Percentiles rank a stretch among this genome's conserved stretches.
Evolutionary conservation across 2,888 invertebrate species (phyloP).

Genomic region (Platycheirus albimanus): DNA sequence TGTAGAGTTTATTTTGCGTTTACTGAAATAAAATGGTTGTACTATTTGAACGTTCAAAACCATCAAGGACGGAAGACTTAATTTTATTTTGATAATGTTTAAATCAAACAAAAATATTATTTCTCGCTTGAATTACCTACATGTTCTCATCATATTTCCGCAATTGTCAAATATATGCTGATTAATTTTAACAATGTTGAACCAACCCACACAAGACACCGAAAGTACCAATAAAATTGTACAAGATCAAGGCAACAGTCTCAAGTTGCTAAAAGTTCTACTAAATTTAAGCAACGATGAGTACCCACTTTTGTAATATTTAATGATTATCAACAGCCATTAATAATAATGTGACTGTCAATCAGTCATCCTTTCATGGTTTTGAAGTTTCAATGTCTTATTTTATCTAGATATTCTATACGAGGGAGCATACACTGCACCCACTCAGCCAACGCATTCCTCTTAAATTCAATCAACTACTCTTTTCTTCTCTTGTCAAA

Average conservation of each 20-base stretch:
- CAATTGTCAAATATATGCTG: neutral
- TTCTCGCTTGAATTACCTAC: too few relatives aligned
- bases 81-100: too few relatives aligned
- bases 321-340: slow-evolving; percentile 2
- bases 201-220: neutral
- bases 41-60: too few relatives aligned
- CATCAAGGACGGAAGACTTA: too few relatives aligned
- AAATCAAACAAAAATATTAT: too few relatives aligned
- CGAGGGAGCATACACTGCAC: slow-evolving; percentile 43
- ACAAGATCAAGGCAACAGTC: neutral
- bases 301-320: slow-evolving; percentile 8
- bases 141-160: too few relatives aligned
- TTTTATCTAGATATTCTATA: slow-evolving; percentile 3
- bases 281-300: too few relatives aligned
- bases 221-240: neutral
- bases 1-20: too few relatives aligned
- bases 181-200: neutral
- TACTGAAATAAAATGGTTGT: too few relatives aligned
- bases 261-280: too few relatives aligned
- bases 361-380: slow-evolving; percentile 24
- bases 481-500: neutral
- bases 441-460: slow-evolving; percentile 47
- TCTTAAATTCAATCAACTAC: slow-evolving; percentile 4
- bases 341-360: slow-evolving; percentile 22
- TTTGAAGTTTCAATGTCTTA: slow-evolving; percentile 27